Conservation (phyloP, 2,888 invertebrate genomes). For the Perizoma flavofasciatum region DNA sequence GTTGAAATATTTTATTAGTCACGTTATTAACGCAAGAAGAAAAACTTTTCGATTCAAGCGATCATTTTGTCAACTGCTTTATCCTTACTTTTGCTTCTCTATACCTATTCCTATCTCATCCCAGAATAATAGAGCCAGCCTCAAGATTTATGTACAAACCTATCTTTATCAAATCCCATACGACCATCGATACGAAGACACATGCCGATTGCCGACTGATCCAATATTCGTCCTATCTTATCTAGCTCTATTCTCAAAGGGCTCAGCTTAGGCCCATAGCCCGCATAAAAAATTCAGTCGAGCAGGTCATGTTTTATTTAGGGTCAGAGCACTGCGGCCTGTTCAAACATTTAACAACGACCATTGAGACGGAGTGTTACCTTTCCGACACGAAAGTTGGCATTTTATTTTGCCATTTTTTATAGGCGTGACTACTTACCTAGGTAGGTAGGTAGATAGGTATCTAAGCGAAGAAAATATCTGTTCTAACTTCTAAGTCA, state of each 20-base stretch:
- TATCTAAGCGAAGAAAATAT: neutral
- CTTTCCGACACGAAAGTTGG: constrained; percentile 45
- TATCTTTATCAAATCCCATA: too few species aligned
- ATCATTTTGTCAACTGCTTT: constrained; percentile 1
- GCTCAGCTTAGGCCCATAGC: constrained; percentile 47
- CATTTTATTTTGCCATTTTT: constrained; percentile 42
- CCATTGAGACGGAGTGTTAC: constrained; percentile 62
- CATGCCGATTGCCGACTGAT: constrained; percentile 12
- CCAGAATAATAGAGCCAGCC: constrained; percentile 18
- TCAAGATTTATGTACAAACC: constrained; percentile 25
- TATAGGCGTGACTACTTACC: constrained; percentile 31
- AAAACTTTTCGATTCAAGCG: neutral
- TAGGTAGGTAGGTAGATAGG: constrained; percentile 26
- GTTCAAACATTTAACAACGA: constrained; percentile 72
- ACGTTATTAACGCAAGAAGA: neutral
- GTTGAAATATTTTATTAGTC: too few species aligned
- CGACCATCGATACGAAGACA: constrained; percentile 13
- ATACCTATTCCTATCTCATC: constrained; percentile 2
- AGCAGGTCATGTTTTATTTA: constrained; percentile 72
- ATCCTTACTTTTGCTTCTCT: neutral
- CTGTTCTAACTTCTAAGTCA: too few species aligned
- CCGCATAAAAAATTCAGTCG: constrained; percentile 72
- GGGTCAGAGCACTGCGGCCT: constrained; percentile 70
- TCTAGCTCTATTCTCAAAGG: constrained; percentile 47
- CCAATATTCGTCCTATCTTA: constrained; percentile 21